A percentile compares a stretch with the other conserved stretches of the same genome.
These are phyloP conservation scores for Dugesia japonica DNA, from an alignment of 2,888 invertebrate genomes.

Conservation along the genomic window DNA sequence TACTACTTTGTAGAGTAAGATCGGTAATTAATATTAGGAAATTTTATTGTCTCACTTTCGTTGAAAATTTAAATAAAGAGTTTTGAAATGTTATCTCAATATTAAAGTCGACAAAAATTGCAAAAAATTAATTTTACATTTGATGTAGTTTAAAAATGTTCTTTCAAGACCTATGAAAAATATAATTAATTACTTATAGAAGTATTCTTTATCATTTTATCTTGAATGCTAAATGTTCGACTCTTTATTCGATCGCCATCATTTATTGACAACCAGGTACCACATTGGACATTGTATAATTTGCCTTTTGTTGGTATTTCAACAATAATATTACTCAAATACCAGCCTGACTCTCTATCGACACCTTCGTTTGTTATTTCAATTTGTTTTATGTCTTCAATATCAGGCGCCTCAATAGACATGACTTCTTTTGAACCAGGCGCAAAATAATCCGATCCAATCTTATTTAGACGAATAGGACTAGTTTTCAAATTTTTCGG, in stretches of 20 bases:
- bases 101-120: no score
- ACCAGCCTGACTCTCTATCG: conserved; percentile 45
- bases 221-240: conserved; percentile 39
- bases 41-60: not conserved
- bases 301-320: conserved; percentile 46
- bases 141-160: no score
- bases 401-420: conserved; percentile 45
- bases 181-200: not conserved
- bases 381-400: conserved; percentile 35
- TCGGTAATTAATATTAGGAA: no score
- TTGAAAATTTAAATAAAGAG: no score
- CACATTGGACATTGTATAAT: conserved; percentile 44
- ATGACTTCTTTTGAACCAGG: conserved; percentile 45
- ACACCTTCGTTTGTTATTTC: conserved; percentile 47
- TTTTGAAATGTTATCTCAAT: no score
- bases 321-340: conserved; percentile 44
- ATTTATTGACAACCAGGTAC: conserved; percentile 45
- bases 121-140: no score
- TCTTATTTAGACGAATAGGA: conserved; percentile 4
- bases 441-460: conserved; percentile 39
- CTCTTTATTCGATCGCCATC: conserved; percentile 45
- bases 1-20: no score
- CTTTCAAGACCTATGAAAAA: not conserved
- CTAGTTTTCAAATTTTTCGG: conserved; percentile 37
- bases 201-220: not conserved